phyloP scores from a whole-genome alignment of 1,140 invertebrate species.

The Bradynema listronoti region DNA sequence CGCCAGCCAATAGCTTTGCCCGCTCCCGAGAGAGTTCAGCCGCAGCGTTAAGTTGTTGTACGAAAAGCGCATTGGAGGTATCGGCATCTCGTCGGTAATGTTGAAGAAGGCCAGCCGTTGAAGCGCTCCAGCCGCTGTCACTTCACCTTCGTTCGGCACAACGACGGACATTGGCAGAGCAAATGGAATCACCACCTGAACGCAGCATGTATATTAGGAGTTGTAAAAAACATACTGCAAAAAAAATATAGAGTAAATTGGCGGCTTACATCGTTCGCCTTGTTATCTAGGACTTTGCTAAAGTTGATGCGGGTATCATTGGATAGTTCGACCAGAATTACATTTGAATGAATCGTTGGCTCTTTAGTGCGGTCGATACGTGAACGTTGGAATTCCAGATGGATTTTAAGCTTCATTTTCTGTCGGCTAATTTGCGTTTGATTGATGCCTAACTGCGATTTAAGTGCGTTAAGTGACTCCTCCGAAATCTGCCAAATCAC shows the following conservation, averaged over 20 bases:
- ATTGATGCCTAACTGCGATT: slow-evolving; percentile 24
- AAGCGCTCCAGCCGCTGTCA: slow-evolving; percentile 29
- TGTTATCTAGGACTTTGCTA: too few species aligned
- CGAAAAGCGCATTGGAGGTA: too few species aligned
- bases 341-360: slow-evolving; percentile 33
- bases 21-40: too few species aligned
- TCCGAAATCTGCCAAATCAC: slow-evolving; percentile 48
- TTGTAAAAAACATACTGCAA: too few species aligned
- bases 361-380: slow-evolving; percentile 36
- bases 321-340: not conserved
- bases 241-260: too few species aligned
- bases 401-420: slow-evolving; percentile 29
- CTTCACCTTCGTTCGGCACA: slow-evolving; percentile 53
- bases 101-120: too few species aligned
- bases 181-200: slow-evolving; percentile 9
- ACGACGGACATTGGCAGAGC: slow-evolving; percentile 36
- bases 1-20: slow-evolving; percentile 13
- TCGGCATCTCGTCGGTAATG: too few species aligned
- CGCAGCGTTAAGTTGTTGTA: not conserved
- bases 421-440: not conserved
- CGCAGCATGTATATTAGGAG: too few species aligned
- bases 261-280: too few species aligned
- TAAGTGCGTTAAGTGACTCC: slow-evolving; percentile 49
- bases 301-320: too few species aligned
- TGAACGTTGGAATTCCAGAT: slow-evolving; percentile 40